Conservation (phyloP, 2,888 invertebrate species). For the Augochlorella aurata region DNA sequence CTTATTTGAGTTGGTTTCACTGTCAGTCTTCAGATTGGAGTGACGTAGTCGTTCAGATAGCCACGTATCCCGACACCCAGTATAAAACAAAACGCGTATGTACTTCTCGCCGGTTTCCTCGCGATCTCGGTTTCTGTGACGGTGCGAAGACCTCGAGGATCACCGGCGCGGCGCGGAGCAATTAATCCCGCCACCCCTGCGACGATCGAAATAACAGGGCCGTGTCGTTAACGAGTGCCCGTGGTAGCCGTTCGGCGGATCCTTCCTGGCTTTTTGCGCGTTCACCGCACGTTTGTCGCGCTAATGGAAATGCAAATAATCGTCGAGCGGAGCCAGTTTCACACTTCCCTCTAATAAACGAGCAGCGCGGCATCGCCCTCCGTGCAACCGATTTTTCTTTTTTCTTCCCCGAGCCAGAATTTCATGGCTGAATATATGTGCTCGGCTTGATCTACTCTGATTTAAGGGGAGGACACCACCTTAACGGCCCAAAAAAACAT, state of each 20-base stretch:
- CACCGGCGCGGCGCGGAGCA: slow-evolving; percentile 17
- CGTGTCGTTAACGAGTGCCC: slow-evolving; percentile 52
- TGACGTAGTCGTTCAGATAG: background rate
- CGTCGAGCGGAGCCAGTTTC: slow-evolving; percentile 64
- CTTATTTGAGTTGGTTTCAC: background rate
- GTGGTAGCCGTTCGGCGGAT: slow-evolving; percentile 32
- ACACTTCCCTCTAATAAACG: slow-evolving; percentile 69
- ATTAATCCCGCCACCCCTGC: slow-evolving; percentile 52
- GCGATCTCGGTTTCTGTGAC: background rate
- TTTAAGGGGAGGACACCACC: slow-evolving; percentile 6
- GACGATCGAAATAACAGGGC: slow-evolving; percentile 47
- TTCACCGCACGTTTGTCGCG: slow-evolving; percentile 68
- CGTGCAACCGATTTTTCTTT: slow-evolving; percentile 45
- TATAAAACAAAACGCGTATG: background rate
- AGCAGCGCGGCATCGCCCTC: slow-evolving; percentile 43
- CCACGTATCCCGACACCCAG: background rate
- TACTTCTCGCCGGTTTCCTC: background rate
- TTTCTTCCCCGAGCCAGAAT: slow-evolving; percentile 53
- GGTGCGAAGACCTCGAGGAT: slow-evolving; percentile 12
- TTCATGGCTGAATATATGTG: slow-evolving; percentile 58
- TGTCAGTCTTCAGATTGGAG: background rate
- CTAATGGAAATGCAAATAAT: slow-evolving; percentile 74
- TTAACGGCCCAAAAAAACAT: no score
- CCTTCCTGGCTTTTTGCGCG: slow-evolving; percentile 58
- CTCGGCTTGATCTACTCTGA: slow-evolving; percentile 28